Conservation (phyloP, 23 tunicate species). For the Aplidium turbinatum region DNA sequence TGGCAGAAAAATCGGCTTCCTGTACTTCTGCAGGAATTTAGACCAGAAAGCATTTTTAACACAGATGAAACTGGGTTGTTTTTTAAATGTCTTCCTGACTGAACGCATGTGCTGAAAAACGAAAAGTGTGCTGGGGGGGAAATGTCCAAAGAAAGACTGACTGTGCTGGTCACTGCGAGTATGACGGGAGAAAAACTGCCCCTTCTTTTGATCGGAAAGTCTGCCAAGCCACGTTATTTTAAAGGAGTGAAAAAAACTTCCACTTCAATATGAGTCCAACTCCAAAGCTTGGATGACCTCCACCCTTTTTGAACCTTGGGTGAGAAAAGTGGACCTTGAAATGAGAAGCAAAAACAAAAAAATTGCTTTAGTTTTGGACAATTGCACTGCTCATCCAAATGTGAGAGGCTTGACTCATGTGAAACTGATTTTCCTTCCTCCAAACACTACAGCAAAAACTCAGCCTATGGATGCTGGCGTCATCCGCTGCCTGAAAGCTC, state of each 20-base stretch:
- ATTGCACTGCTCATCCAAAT: slow-evolving; percentile 11
- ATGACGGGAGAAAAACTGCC: slow-evolving; percentile 11
- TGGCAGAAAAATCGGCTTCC: too few species aligned
- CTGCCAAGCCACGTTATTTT: slow-evolving; percentile 2
- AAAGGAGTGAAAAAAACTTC: background rate
- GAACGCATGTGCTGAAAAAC: too few species aligned
- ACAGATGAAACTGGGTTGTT: too few species aligned
- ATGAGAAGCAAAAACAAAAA: slow-evolving; percentile 13
- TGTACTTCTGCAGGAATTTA: too few species aligned
- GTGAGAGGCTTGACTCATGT: background rate
- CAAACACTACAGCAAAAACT: slow-evolving; percentile 23
- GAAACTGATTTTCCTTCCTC: slow-evolving; percentile 19
- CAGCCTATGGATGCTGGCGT: background rate
- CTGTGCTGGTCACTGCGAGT: slow-evolving; percentile 1
- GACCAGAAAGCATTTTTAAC: too few species aligned
- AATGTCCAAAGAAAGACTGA: too few species aligned
- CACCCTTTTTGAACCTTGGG: slow-evolving; percentile 5
- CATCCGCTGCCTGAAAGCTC: slow-evolving; percentile 7
- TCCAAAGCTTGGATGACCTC: background rate
- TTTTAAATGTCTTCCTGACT: too few species aligned
- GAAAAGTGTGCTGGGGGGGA: too few species aligned
- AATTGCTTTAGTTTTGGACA: slow-evolving; percentile 9
- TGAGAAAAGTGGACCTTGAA: background rate
- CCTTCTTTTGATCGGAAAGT: slow-evolving; percentile 1
- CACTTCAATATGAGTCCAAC: slow-evolving; percentile 3